A percentile compares a stretch with the other conserved stretches of the same genome.
phyloP scores from a whole-genome alignment of 2,888 invertebrate genomes.

The Synergus laeviventris region DNA sequence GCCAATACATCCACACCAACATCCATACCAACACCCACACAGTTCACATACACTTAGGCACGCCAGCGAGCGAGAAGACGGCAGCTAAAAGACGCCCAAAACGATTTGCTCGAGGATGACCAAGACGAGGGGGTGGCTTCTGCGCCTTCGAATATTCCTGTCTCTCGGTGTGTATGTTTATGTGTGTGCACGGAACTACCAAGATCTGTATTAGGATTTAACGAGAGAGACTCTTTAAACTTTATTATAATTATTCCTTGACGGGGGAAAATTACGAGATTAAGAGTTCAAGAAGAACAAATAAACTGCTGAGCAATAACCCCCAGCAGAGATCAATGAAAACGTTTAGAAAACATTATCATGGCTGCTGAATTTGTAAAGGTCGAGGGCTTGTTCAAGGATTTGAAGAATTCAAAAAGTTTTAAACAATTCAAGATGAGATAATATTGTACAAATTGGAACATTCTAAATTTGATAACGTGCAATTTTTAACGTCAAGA shows the following conservation, averaged over 20 bases:
- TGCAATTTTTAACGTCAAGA: too few species aligned
- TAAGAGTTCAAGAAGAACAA: too few species aligned
- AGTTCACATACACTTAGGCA: conserved; percentile 42
- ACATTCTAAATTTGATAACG: too few species aligned
- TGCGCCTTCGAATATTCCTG: conserved; percentile 47
- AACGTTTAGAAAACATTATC: too few species aligned
- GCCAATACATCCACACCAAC: not conserved
- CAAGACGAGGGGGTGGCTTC: conserved; percentile 56
- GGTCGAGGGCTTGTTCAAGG: too few species aligned
- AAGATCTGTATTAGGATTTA: not conserved
- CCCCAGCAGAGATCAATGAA: too few species aligned
- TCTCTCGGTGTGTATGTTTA: not conserved
- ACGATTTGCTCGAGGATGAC: conserved; percentile 64
- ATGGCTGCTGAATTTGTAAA: too few species aligned
- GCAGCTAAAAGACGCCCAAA: conserved; percentile 71
- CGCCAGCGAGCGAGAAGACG: conserved; percentile 52
- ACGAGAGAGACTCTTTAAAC: not conserved
- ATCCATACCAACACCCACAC: conserved; percentile 30
- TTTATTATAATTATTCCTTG: not conserved
- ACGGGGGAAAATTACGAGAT: too few species aligned
- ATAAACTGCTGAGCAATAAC: too few species aligned
- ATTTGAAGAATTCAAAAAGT: too few species aligned
- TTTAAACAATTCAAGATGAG: too few species aligned
- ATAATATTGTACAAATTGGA: too few species aligned
- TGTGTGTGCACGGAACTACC: not conserved